phyloP scores from a whole-genome alignment of 2,888 invertebrate species.

The Rhopalosiphum nymphaeae region DNA sequence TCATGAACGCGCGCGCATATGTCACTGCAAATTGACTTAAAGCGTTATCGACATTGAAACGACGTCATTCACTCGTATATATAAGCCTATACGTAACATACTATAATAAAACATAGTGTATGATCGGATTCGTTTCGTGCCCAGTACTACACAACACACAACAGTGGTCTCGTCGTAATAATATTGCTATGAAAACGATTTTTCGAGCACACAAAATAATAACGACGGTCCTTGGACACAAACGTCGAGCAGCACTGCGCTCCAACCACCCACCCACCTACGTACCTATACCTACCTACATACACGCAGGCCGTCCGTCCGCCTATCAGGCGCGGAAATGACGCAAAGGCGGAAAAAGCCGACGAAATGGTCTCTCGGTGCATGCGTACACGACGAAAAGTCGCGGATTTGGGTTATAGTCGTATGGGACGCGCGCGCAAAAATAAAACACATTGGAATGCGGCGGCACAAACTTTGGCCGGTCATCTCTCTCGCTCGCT shows the following conservation, averaged over 20 bases:
- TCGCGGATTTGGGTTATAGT: constrained; percentile 57
- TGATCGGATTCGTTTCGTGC: not conserved
- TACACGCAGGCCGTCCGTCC: not conserved
- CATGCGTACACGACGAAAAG: not conserved
- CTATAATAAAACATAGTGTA: not conserved
- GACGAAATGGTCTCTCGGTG: not conserved
- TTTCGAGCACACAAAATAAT: not conserved
- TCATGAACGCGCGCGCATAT: not conserved
- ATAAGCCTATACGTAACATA: not conserved
- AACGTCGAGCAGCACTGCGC: not conserved
- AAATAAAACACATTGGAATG: constrained; percentile 62
- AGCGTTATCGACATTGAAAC: not conserved
- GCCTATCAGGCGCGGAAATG: not conserved
- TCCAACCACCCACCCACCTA: not conserved
- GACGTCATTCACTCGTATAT: not conserved
- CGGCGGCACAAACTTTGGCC: constrained; percentile 56
- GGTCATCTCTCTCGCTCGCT: constrained; percentile 31
- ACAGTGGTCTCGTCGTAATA: not conserved
- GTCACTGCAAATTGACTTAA: not conserved
- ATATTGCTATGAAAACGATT: not conserved
- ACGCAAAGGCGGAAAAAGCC: not conserved
- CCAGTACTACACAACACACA: too few relatives aligned
- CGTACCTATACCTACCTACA: not conserved
- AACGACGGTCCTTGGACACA: not conserved
- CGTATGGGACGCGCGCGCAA: constrained; percentile 43